Percentiles rank a stretch among this genome's conserved stretches.
Evolutionary conservation across 2,113 vertebrate genomes (phyloP).

Genomic region (Aspidoscelis tigris): DNA sequence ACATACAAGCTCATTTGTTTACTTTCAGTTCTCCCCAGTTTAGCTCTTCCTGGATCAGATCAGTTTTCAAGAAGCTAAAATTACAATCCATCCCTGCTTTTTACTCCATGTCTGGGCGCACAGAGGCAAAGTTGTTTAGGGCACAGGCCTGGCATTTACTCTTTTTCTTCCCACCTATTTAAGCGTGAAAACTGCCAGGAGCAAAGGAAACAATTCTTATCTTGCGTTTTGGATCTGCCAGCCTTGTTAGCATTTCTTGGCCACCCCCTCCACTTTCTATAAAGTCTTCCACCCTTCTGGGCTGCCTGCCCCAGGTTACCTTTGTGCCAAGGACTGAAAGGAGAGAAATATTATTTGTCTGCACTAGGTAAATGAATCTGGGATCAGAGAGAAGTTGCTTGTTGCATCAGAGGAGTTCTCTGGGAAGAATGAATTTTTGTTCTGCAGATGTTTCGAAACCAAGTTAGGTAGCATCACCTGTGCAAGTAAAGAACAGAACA

Average conservation of each 20-base stretch:
- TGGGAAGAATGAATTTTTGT: too few species aligned
- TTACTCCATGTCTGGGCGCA: background rate
- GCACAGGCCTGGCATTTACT: background rate
- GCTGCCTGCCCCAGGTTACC: background rate
- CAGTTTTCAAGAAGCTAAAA: slow-evolving; percentile 35
- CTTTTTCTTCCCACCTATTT: background rate
- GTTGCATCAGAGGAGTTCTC: too few species aligned
- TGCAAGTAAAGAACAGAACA: too few species aligned
- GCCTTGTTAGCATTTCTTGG: background rate
- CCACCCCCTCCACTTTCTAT: background rate
- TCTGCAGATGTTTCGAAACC: too few species aligned
- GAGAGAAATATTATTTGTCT: background rate
- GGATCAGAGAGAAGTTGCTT: background rate
- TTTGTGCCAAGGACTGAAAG: background rate
- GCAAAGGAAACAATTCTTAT: slow-evolving; percentile 19
- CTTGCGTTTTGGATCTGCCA: slow-evolving; percentile 5
- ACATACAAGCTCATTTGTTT: slow-evolving; percentile 25
- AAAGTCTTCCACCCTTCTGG: background rate
- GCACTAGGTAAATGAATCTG: background rate
- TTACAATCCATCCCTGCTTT: slow-evolving; percentile 12
- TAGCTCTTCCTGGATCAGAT: slow-evolving; percentile 33
- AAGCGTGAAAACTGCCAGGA: background rate
- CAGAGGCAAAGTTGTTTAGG: background rate
- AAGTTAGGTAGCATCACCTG: too few species aligned
- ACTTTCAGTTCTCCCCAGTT: slow-evolving; percentile 14